Conservation (phyloP, 2,797 vertebrate species). For the Rhinoraja longicauda region DNA sequence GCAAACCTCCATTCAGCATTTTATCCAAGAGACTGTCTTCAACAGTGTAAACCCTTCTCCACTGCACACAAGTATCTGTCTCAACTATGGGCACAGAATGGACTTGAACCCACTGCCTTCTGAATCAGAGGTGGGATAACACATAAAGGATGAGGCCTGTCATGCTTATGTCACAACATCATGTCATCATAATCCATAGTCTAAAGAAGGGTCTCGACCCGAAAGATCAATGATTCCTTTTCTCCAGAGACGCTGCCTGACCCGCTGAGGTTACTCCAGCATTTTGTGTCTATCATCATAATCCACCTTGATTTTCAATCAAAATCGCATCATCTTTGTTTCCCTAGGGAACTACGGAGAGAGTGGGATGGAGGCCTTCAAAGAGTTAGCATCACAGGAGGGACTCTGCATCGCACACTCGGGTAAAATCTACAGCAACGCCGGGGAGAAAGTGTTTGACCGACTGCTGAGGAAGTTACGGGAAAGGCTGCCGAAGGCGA, state of each 20-base stretch:
- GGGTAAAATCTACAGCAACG: slow-evolving; percentile 98
- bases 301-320: neutral
- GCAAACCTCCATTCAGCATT: neutral
- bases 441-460: slow-evolving; percentile 90
- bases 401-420: slow-evolving; percentile 95
- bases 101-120: neutral
- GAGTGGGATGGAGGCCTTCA: slow-evolving; percentile 98
- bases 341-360: slow-evolving; percentile 89
- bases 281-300: neutral
- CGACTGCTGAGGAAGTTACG: slow-evolving; percentile 85
- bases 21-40: no score
- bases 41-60: neutral
- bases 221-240: no score
- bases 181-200: no score
- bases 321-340: slow-evolving; percentile 43
- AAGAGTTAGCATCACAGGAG: slow-evolving; percentile 87
- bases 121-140: neutral
- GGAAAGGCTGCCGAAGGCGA: slow-evolving; percentile 86
- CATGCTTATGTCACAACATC: no score
- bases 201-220: no score
- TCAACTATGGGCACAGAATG: neutral
- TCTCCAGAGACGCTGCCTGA: no score
- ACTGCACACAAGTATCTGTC: neutral
- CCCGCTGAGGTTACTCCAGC: no score
- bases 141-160: no score